Evolutionary conservation across 2,113 vertebrate genomes (phyloP), one percentile per base, ranked within the genome.

Genomic region (Butorides virescens): DNA sequence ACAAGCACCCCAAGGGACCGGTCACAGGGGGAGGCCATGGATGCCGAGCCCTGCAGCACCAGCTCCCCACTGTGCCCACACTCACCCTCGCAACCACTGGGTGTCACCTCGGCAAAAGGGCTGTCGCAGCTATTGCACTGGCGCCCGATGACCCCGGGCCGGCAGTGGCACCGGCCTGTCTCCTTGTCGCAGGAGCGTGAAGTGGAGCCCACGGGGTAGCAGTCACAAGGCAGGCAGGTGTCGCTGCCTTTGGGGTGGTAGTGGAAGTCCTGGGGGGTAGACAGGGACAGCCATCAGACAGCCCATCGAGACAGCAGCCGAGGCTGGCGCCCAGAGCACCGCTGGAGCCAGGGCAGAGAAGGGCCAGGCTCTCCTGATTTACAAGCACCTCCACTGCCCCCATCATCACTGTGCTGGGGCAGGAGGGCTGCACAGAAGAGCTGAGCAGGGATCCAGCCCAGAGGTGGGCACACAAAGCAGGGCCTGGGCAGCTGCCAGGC

Each of bases 41-140:
- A 44, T 3, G 5, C n/a, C 17, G 9, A 67, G 47, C 44, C 72
- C 47, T 1, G 1, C 0, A 0, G 39, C 46, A 34, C 3, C 70
- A 44, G 36, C 32, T 22, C 25, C 59, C 42, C 22, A 2, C 26
- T 0, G 2, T 10, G 18, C 23, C 63, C 83, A 74, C 80, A 90
- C 98, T 99, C 95, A 99, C 99, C 99, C 94, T 98, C 95, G 36
- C 99, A 99, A 95, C 99, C 99, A 1, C 98, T 98, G 95, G 99
- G 98, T 0, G 99, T 99, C 98, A 99, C 99, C 95, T 99, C 99
- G 0, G 99, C 99, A 36, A 99, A 99, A 19, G 99, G 99, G 92
- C 98, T 99, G 96, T 99, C 99, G 11, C 99, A 99, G 77, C 97
- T 92, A 93, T 99, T 99, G 97, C 99, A 99, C 97, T 99, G 99